A percentile compares a stretch with the other conserved stretches of the same genome.
Evolutionary conservation across 2,113 vertebrate species (phyloP).

Genomic region (Coryphaenoides rupestris): DNA sequence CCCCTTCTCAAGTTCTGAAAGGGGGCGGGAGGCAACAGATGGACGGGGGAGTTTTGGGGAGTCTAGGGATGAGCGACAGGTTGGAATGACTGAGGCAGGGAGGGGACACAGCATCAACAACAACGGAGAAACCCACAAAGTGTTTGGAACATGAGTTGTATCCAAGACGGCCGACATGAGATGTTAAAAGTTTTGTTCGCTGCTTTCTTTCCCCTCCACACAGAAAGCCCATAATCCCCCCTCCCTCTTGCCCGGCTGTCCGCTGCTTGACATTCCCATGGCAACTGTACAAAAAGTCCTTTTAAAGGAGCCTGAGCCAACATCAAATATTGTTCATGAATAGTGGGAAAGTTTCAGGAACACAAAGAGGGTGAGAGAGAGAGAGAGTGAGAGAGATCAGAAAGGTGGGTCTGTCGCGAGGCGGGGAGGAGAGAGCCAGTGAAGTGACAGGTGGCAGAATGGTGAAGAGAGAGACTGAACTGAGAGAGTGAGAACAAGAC

Average conservation of each 20-base stretch:
- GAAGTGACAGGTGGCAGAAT: slow-evolving; percentile 63
- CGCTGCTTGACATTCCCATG: slow-evolving; percentile 64
- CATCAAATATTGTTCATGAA: slow-evolving; percentile 61
- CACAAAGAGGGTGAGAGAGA: slow-evolving; percentile 24
- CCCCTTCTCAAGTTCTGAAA: slow-evolving; percentile 69
- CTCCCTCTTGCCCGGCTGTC: slow-evolving; percentile 11
- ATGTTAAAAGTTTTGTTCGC: slow-evolving; percentile 32
- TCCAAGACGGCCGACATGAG: slow-evolving; percentile 9
- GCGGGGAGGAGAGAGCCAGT: slow-evolving; percentile 48
- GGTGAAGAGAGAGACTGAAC: slow-evolving; percentile 41
- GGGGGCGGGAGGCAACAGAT: slow-evolving; percentile 69
- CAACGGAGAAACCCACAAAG: not conserved
- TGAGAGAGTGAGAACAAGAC: slow-evolving; percentile 38
- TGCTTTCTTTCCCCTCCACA: slow-evolving; percentile 28
- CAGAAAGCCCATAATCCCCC: slow-evolving; percentile 37
- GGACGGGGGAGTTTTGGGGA: slow-evolving; percentile 49
- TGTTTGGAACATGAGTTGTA: not conserved
- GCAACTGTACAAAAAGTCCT: slow-evolving; percentile 58
- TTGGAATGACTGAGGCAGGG: slow-evolving; percentile 47
- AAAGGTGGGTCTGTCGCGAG: slow-evolving; percentile 63
- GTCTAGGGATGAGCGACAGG: slow-evolving; percentile 47
- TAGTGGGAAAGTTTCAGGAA: slow-evolving; percentile 45
- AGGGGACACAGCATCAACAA: not conserved
- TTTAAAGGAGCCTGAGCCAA: slow-evolving; percentile 43
- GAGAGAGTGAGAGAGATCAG: not conserved